A percentile compares a stretch with the other conserved stretches of the same genome.
Evolutionary conservation across 1,140 invertebrate genomes (phyloP).

Genomic region (Cephus cinctus): DNA sequence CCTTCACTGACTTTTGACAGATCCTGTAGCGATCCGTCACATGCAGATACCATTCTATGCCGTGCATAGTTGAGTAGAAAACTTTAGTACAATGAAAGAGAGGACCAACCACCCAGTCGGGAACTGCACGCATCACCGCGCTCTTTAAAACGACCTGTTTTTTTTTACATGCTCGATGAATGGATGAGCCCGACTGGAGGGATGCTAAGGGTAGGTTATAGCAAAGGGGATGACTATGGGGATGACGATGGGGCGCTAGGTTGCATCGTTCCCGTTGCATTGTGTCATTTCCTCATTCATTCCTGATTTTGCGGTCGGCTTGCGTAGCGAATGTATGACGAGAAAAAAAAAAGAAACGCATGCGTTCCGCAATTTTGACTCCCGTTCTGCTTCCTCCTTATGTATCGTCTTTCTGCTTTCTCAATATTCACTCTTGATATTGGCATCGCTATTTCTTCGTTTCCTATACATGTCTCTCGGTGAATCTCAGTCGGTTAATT

Average conservation of each 20-base stretch:
- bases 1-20: slow-evolving; percentile 32
- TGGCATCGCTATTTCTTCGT: no score
- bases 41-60: slow-evolving; percentile 45
- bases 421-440: no score
- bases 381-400: not conserved
- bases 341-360: slow-evolving; percentile 28
- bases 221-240: slow-evolving; percentile 11
- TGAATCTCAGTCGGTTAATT: no score
- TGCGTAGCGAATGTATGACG: slow-evolving; percentile 52
- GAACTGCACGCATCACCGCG: slow-evolving; percentile 46
- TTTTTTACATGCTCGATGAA: slow-evolving; percentile 20
- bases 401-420: no score
- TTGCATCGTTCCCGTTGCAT: slow-evolving; percentile 34
- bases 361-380: no score
- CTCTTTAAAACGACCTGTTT: slow-evolving; percentile 50
- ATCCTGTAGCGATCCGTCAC: slow-evolving; percentile 41
- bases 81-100: not conserved
- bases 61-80: not conserved
- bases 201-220: not conserved
- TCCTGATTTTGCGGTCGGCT: slow-evolving; percentile 54
- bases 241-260: slow-evolving; percentile 23
- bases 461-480: no score
- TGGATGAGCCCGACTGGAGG: slow-evolving; percentile 10
- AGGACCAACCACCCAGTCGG: slow-evolving; percentile 13
- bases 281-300: slow-evolving; percentile 55